Percentiles rank a stretch among this genome's conserved stretches.
Conservation (phyloP, 2,113 vertebrate species). For the Psammodynastes pulverulentus region DNA sequence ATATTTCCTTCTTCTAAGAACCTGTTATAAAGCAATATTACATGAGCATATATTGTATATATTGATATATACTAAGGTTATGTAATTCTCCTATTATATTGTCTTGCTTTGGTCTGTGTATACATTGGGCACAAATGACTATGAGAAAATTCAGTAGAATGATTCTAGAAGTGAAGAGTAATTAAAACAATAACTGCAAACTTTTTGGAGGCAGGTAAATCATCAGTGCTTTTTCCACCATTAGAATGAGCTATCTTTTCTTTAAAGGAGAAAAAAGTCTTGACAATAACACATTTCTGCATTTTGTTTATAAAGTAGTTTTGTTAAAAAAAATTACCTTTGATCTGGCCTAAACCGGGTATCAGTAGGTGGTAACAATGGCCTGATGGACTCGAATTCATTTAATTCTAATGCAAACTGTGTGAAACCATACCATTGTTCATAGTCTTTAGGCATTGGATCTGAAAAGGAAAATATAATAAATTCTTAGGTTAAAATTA, state of each 20-base stretch:
- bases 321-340: slow-evolving; percentile 74
- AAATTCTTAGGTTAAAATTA: background rate
- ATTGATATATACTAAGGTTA: background rate
- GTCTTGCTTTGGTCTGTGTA: background rate
- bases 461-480: slow-evolving; percentile 69
- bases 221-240: background rate
- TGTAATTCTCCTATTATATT: background rate
- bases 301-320: background rate
- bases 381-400: slow-evolving; percentile 78
- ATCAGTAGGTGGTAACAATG: slow-evolving; percentile 85
- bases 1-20: slow-evolving; percentile 90
- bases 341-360: slow-evolving; percentile 93
- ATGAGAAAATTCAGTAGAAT: background rate
- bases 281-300: background rate
- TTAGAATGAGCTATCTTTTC: background rate
- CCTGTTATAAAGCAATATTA: slow-evolving; percentile 62
- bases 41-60: background rate
- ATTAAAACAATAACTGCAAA: background rate
- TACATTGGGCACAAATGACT: background rate
- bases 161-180: background rate
- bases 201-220: background rate
- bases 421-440: slow-evolving; percentile 95
- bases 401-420: slow-evolving; percentile 94
- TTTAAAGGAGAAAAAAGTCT: background rate
- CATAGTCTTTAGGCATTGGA: slow-evolving; percentile 83